Evolutionary conservation across 2,797 vertebrate genomes (phyloP), one percentile per base, ranked within the genome.

Genomic region (Sciaenops ocellatus): DNA sequence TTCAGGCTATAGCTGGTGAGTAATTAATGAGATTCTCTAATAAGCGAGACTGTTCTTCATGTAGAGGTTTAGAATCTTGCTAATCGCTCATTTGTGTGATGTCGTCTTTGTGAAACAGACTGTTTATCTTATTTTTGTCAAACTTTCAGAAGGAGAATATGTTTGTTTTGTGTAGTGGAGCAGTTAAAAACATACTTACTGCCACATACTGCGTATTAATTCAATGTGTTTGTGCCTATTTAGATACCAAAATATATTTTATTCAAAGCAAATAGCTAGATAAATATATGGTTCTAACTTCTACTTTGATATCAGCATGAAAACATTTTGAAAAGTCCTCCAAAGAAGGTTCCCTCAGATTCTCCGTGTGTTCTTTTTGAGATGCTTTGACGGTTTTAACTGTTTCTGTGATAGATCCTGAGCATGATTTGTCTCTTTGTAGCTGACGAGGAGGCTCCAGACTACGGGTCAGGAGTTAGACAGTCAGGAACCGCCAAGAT

Each of bases 401-500:
- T 41, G 59, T 54, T 44, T 71, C 63, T 62, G 50, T 34, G 59
- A 78, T 79, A 28, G 79, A 78, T 80, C 24, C 50, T 82, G 84
- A 89, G 60, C 57, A 42, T 64, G 72, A 16, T 85, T 87, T 89
- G 55, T 89, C 28, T 86, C 66, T 89, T 61, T 93, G 76, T 84
- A 99, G 98, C 96, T 85, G 98, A 99, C 38, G 98, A 99, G 88
- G 98, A 99, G 89, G 98, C 98, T 63, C 98, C 98, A 67, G 98
- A 99, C 95, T 99, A 99, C 67, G 98, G 98, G 30, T 99, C 98
- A 69, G 98, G 98, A 72, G 96, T 99, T 69, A 95, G 98, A 76
- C 98, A 99, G 94, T 99, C 98, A 3, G 98, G 98, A 87, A 99
- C 97, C 0, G 98, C 98, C 81, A 99, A 99, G 92, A 99, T 99